Base-by-base conservation (phyloP, 1,140 invertebrate species). In the Gryllus bimaculatus region DNA sequence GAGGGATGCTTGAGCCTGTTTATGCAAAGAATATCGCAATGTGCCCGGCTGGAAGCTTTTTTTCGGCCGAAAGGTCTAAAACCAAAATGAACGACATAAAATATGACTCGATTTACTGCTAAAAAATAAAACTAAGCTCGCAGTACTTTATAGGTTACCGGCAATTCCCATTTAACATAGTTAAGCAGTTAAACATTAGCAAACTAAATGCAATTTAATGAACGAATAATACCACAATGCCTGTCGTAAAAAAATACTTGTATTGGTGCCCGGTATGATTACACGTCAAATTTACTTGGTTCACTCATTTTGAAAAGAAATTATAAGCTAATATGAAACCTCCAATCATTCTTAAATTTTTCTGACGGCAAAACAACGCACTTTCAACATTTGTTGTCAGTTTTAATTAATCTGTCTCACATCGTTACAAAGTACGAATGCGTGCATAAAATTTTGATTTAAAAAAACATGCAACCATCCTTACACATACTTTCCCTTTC, bases 21-120 rank as follows among this genome's bases (percentile, higher is more conserved):
- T 98, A 83, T 98, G 94, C 21, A 98, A 88, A 75, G 95, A 95
- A 86, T 97, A 97, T 75, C 95, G 89, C 75, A 98, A 88, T 39
- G 96, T 98, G 8, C 96, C 96, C 77, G 94, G 93, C 80, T 93
- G 91, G 87, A 98, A 97, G 81, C 92, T 92, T 83, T 98, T 98
- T 85, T 95, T 96, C 7, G 95, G 95, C 74, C 93, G 87, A 84
- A 96, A 96, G 48, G 95, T 96, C 95, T 96, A 81, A 66, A 81
- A 81, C n/a, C 74, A 77, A 47, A 26, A 13, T 66, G 7, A 66
- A 10, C 2, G 10, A 66, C 10, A 66, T 13, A 3, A 13, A 66
- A 13, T 66, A 3, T 2, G 5, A 39, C 26, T 5, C 5, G 1
- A 5, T 39, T 39, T 39, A 39, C 26, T 2, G 5, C 26, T 39